Conservation (phyloP, 2,797 vertebrate genomes). For the Cichlasoma orientale region DNA sequence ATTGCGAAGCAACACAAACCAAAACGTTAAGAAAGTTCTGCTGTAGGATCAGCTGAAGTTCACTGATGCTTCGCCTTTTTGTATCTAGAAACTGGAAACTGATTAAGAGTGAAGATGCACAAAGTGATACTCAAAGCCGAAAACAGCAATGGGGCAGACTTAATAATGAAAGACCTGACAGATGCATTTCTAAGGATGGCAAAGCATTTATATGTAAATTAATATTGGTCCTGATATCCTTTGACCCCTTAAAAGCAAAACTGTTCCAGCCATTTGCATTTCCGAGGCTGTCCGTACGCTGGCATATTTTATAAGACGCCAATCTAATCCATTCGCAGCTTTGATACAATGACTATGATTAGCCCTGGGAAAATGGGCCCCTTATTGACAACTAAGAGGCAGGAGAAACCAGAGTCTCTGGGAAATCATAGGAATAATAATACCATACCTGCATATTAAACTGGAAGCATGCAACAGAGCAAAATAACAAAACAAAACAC, state of each 20-base stretch:
- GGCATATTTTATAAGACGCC: slow-evolving; percentile 47
- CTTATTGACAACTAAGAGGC: slow-evolving; percentile 57
- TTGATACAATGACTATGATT: slow-evolving; percentile 62
- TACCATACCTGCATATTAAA: slow-evolving; percentile 77
- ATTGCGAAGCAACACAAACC: not conserved
- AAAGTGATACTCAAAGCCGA: too few relatives aligned
- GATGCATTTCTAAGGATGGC: not conserved
- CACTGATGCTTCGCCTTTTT: not conserved
- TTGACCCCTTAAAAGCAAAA: slow-evolving; percentile 23
- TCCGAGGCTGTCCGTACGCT: not conserved
- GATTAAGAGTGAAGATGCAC: not conserved
- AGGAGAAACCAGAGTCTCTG: slow-evolving; percentile 38
- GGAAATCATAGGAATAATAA: slow-evolving; percentile 57
- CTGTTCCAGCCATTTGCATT: not conserved
- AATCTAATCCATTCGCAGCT: slow-evolving; percentile 44
- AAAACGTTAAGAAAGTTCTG: not conserved
- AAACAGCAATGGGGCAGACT: too few relatives aligned
- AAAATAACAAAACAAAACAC: slow-evolving; percentile 64
- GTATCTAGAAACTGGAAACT: not conserved
- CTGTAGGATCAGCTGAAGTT: not conserved
- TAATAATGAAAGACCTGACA: not conserved
- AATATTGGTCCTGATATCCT: not conserved
- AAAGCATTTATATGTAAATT: not conserved
- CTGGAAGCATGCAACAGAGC: slow-evolving; percentile 66
- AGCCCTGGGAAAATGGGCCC: slow-evolving; percentile 55